phyloP scores from a whole-genome alignment of 2,888 invertebrate genomes.

The Lasioglossum marginatum region DNA sequence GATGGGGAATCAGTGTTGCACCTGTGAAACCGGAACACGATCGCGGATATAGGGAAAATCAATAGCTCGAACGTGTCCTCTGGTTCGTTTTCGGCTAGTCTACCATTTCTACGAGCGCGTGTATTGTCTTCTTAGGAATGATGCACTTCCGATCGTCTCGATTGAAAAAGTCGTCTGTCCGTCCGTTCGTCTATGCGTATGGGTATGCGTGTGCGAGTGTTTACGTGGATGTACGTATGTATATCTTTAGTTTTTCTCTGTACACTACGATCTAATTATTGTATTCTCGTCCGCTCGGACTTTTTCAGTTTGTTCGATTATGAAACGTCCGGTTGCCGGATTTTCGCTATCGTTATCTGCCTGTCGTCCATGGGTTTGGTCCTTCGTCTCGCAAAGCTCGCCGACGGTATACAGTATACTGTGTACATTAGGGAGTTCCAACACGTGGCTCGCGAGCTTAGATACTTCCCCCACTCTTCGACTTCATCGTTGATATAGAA shows the following conservation, averaged over 20 bases:
- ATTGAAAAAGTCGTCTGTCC: conserved; percentile 10
- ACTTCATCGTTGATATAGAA: no score
- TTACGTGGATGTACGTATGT: background rate
- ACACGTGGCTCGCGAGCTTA: no score
- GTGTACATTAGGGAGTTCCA: background rate
- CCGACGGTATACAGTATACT: background rate
- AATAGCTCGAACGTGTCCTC: conserved; percentile 27
- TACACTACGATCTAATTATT: conserved; percentile 34
- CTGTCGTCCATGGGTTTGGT: background rate
- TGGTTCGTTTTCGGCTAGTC: conserved; percentile 23
- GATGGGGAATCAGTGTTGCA: background rate
- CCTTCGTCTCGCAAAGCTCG: conserved; percentile 1
- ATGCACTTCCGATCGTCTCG: conserved; percentile 11
- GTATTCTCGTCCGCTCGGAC: conserved; percentile 41
- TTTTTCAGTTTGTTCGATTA: background rate
- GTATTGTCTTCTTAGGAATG: conserved; percentile 18
- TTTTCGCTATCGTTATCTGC: background rate
- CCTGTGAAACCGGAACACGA: conserved; percentile 10
- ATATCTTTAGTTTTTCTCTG: background rate
- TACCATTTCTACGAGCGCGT: conserved; percentile 4
- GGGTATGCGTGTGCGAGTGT: background rate
- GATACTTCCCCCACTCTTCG: no score
- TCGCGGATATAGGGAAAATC: conserved; percentile 21
- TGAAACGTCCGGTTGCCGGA: background rate
- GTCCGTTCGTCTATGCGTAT: background rate